phyloP scores from a whole-genome alignment of 2,797 vertebrate species.

The Nasua narica region DNA sequence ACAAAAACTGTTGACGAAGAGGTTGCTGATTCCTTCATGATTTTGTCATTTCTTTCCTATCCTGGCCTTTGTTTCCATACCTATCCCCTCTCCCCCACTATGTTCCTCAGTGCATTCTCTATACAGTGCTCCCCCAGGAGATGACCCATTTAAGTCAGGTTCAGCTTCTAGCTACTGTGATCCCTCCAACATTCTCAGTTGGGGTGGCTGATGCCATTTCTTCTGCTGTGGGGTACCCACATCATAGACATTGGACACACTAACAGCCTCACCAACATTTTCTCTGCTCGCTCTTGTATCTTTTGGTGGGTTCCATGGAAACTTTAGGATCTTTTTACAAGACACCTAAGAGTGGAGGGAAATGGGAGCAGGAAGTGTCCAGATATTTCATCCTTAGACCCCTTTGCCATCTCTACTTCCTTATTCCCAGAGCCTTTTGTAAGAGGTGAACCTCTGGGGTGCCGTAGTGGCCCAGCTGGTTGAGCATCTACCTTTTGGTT shows the following conservation, averaged over 20 bases:
- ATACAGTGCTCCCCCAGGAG: too few species aligned
- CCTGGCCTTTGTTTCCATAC: neutral
- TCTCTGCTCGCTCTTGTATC: neutral
- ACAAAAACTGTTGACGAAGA: neutral
- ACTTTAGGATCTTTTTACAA: neutral
- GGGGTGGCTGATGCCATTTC: neutral
- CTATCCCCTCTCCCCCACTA: fast-evolving
- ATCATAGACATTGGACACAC: neutral
- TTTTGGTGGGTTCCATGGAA: neutral
- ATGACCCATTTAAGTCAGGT: neutral
- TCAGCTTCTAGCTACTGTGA: neutral
- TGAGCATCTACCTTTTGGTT: neutral
- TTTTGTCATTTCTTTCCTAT: neutral
- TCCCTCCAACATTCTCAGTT: neutral
- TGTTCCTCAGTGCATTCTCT: neutral
- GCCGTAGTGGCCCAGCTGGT: neutral
- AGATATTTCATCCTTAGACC: neutral
- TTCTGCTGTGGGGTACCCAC: neutral
- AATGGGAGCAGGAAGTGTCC: neutral
- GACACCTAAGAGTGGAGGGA: neutral
- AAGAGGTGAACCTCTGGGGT: neutral
- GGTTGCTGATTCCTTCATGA: neutral
- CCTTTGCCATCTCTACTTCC: neutral
- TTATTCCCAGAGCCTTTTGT: neutral
- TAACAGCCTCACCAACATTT: neutral